phyloP scores from a whole-genome alignment of 2,113 vertebrate genomes.

The Lycaon pictus region DNA sequence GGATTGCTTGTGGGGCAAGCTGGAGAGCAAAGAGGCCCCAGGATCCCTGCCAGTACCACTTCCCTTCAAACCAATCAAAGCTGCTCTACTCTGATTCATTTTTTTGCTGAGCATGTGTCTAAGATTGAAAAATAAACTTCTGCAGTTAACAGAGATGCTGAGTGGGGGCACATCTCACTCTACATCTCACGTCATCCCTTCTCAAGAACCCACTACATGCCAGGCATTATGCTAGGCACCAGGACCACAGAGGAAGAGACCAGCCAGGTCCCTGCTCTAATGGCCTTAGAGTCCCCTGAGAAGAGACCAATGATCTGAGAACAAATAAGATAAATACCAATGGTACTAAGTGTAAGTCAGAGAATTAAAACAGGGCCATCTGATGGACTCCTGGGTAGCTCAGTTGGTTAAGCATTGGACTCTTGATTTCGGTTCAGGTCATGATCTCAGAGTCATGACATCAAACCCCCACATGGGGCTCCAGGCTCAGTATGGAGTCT shows the following conservation, averaged over 20 bases:
- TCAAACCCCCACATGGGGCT: neutral
- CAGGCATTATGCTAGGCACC: neutral
- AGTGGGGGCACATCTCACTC: neutral
- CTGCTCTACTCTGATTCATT: neutral
- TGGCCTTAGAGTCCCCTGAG: too few relatives aligned
- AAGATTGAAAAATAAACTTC: neutral
- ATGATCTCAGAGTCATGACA: neutral
- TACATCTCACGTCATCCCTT: neutral
- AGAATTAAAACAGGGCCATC: neutral
- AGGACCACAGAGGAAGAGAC: neutral
- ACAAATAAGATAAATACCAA: neutral
- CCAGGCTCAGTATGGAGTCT: too few relatives aligned
- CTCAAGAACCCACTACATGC: neutral
- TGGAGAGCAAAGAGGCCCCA: neutral
- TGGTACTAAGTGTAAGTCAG: neutral
- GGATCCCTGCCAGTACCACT: neutral
- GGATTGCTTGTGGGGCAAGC: neutral
- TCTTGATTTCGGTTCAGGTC: too few relatives aligned
- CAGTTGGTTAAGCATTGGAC: too few relatives aligned
- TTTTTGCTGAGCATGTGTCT: neutral
- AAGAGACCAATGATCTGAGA: neutral
- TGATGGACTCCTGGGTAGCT: neutral
- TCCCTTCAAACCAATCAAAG: neutral
- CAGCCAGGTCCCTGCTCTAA: neutral
- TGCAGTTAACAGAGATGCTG: neutral